Evolutionary conservation across 2,797 vertebrate genomes (phyloP).

Genomic region (Chiroxiphia lanceolata): DNA sequence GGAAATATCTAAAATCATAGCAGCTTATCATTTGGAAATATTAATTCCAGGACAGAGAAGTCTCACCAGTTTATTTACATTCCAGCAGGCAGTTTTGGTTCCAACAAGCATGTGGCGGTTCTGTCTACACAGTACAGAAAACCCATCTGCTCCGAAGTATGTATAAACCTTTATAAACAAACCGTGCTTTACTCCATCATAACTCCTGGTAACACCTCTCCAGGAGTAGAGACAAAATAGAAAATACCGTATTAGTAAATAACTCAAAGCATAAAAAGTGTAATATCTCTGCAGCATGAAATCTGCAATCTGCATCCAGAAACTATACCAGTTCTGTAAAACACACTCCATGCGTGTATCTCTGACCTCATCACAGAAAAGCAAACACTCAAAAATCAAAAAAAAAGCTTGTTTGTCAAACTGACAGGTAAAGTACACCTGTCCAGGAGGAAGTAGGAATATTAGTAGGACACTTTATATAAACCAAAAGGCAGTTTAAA

Average conservation of each 20-base stretch:
- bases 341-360: background rate
- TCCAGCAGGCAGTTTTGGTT: conserved; percentile 39
- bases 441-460: background rate
- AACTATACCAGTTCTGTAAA: background rate
- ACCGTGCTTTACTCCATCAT: background rate
- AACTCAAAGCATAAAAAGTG: background rate
- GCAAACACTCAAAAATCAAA: background rate
- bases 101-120: background rate
- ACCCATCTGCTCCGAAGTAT: background rate
- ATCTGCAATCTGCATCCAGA: background rate
- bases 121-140: background rate
- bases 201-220: background rate
- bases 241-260: background rate
- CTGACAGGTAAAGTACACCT: background rate
- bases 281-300: background rate
- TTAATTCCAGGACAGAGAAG: background rate
- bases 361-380: background rate
- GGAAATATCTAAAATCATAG: background rate
- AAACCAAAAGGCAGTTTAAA: conserved; percentile 50
- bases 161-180: background rate
- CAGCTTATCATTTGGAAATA: background rate
- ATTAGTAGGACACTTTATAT: background rate
- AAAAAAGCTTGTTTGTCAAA: background rate
- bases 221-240: background rate
- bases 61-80: conserved; percentile 33